A percentile compares a stretch with the other conserved stretches of the same genome.
These are phyloP conservation scores for Diadumene lineata DNA, from an alignment of 92 coral and sea anemone genomes.

Conservation along the genomic window DNA sequence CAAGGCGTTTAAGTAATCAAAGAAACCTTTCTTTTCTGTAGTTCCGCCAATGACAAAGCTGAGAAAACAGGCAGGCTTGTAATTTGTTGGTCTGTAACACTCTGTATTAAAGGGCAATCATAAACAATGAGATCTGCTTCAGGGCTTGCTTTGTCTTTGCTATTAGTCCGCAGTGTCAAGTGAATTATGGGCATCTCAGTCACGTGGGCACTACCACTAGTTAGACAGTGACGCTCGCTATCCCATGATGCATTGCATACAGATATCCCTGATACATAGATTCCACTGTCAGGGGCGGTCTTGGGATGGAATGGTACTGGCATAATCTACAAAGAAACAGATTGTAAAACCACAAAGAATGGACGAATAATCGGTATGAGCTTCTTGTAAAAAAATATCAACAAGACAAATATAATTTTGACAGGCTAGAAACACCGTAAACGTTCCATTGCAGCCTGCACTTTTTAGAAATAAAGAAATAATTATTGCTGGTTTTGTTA, in stretches of 20 bases:
- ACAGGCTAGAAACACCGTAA: too few relatives aligned
- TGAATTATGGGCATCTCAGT: constrained; percentile 59
- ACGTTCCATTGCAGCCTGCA: background rate
- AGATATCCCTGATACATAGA: constrained; percentile 67
- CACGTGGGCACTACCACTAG: constrained; percentile 20
- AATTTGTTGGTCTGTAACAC: constrained; percentile 7
- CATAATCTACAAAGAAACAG: constrained; percentile 48
- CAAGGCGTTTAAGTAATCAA: constrained; percentile 4
- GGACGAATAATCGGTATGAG: too few relatives aligned
- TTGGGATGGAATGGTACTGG: constrained; percentile 38
- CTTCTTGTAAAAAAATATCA: too few relatives aligned
- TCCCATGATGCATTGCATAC: constrained; percentile 92
- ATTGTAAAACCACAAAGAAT: background rate
- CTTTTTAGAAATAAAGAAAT: too few relatives aligned
- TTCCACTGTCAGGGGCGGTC: constrained; percentile 70
- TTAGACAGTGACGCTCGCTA: constrained; percentile 40
- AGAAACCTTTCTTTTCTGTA: constrained; percentile 52
- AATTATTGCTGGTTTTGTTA: too few relatives aligned
- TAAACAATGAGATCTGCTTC: constrained; percentile 40
- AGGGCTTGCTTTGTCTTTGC: background rate
- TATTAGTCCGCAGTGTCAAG: constrained; percentile 48
- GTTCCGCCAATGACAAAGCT: constrained; percentile 30
- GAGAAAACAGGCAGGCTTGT: constrained; percentile 57
- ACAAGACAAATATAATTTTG: background rate
- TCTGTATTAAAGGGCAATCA: constrained; percentile 56